A percentile compares a stretch with the other conserved stretches of the same genome.
These are phyloP conservation scores for Ardeotis arabs DNA, from an alignment of 2,113 vertebrate species.

Conservation along the genomic window DNA sequence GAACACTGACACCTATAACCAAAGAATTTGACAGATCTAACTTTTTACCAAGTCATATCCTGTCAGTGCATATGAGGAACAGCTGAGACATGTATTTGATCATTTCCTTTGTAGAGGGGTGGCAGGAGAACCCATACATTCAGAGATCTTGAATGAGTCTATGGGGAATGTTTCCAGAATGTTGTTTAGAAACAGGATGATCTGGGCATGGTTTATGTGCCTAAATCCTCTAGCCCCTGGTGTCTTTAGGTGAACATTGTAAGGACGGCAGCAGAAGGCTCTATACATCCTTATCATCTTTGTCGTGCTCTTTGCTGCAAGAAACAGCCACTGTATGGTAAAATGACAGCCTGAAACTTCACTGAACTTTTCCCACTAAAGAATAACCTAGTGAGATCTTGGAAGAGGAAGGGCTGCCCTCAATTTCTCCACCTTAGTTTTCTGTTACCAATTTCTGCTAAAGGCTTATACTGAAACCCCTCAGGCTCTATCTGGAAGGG, in stretches of 20 bases:
- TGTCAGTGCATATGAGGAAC: background rate
- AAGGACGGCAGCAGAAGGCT: background rate
- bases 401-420: background rate
- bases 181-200: background rate
- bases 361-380: background rate
- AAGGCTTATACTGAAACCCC: background rate
- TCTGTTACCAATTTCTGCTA: background rate
- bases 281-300: background rate
- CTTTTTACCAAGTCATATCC: background rate
- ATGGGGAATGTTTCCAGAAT: background rate
- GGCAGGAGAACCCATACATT: background rate
- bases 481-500: fast-evolving
- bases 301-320: background rate
- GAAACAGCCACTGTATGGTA: background rate
- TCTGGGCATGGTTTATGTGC: background rate
- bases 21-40: background rate
- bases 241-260: background rate
- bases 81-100: background rate
- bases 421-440: background rate
- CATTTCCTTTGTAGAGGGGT: background rate
- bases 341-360: background rate
- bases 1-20: background rate
- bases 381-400: background rate
- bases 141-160: background rate
- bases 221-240: background rate